Base-by-base conservation (phyloP, 2,797 vertebrate species). In the Sciaenops ocellatus region DNA sequence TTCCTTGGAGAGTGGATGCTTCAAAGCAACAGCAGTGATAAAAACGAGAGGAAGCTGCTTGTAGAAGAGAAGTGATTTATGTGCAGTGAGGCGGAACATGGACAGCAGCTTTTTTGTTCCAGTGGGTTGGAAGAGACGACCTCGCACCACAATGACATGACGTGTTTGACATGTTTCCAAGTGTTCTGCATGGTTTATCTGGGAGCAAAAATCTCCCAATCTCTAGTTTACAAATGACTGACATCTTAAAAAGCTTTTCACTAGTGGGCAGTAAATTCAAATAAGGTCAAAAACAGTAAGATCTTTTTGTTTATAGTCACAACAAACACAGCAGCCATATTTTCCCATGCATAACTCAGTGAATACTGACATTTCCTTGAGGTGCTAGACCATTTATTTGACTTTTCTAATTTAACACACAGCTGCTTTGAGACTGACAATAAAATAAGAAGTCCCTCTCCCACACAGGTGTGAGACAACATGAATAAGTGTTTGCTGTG, bases 21-120 rank as follows among this genome's bases (percentile, higher is more conserved):
- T 85, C 50, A 76, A 76, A 85, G 71, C 67, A 80, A 60, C 79
- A 84, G 80, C 64, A 73, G 22, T 82, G 63, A 84, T 76, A 63
- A 85, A 90, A 90, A 84, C 47, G 11, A 82, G 69, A 59, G 88
- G 68, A 92, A 82, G 72, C 69, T 70, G 66, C 68, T 61, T 73
- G 76, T 44, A 60, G 76, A 83, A 61, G 69, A 70, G 55, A 64
- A 51, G 63, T 69, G 77, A 87, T 85, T 83, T 73, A 66, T 76
- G 79, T 64, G 69, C 70, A 68, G 75, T 82, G 80, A 92, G 84
- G 80, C 66, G 15, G 61, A 90, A 83, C 79, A 70, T 26, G 11
- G 77, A 92, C 79, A 90, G 88, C 80, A 83, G 85, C 82, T 80
- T 78, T 85, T 84, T 88, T 86, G 86, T 91, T 92, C 83, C 87